Evolutionary conservation across 37 sponge, comb jelly and placozoan species (phyloP).

Genomic region (Tethya wilhelma): DNA sequence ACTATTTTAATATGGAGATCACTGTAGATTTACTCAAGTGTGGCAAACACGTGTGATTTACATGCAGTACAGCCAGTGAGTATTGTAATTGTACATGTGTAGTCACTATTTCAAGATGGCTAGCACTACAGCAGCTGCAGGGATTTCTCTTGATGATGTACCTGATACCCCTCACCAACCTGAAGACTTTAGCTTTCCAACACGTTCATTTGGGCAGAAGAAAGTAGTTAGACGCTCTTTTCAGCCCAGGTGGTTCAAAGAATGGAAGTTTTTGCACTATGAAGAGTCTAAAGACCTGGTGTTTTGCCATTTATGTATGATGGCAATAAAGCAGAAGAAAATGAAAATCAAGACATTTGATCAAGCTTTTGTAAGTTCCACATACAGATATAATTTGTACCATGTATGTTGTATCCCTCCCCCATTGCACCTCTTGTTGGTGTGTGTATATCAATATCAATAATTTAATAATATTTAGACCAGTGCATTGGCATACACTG

Average conservation of each 20-base stretch:
- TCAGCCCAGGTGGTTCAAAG: constrained; percentile 39
- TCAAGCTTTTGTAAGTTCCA: constrained; percentile 63
- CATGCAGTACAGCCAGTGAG: too few relatives aligned
- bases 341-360: constrained; percentile 39
- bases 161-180: constrained; percentile 35
- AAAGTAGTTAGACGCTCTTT: constrained; percentile 25
- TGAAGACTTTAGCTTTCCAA: constrained; percentile 31
- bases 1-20: too few relatives aligned
- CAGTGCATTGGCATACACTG: background rate
- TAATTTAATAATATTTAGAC: background rate
- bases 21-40: too few relatives aligned
- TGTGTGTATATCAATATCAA: too few relatives aligned
- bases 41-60: too few relatives aligned
- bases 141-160: background rate
- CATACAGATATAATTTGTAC: background rate
- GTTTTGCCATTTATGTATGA: constrained; percentile 32
- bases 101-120: background rate
- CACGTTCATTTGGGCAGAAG: constrained; percentile 45
- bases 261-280: constrained; percentile 57
- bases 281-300: constrained; percentile 45
- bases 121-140: background rate
- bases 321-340: constrained; percentile 14
- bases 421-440: too few relatives aligned
- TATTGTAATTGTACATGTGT: too few relatives aligned
- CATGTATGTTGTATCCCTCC: background rate